Evolutionary conservation across 2,113 vertebrate species (phyloP).

Genomic region (Octodon degus): DNA sequence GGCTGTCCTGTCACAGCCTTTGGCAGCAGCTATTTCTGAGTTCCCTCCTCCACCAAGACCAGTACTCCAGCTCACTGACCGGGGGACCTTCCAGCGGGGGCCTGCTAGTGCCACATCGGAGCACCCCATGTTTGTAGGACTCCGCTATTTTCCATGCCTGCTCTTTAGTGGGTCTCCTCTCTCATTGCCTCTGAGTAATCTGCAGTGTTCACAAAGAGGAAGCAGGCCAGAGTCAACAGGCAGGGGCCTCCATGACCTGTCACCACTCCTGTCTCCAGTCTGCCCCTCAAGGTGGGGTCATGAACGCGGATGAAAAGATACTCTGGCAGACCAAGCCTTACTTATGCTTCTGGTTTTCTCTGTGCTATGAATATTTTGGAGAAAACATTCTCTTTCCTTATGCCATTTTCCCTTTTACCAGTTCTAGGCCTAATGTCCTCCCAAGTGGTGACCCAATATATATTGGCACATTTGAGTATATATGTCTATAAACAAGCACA

Average conservation of each 20-base stretch:
- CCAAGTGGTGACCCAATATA: background rate
- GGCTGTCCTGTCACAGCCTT: background rate
- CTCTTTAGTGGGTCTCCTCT: slow-evolving; percentile 69
- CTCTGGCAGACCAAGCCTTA: background rate
- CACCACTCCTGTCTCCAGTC: background rate
- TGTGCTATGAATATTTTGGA: background rate
- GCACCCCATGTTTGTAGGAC: background rate
- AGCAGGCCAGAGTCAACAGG: background rate
- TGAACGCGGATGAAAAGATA: background rate
- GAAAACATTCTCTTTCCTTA: background rate
- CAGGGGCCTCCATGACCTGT: background rate
- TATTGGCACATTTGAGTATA: background rate
- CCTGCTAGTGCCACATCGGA: slow-evolving; percentile 56
- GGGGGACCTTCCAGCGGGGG: fast-evolving
- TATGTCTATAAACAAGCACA: background rate
- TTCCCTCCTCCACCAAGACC: background rate
- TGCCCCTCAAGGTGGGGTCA: background rate
- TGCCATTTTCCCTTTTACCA: background rate
- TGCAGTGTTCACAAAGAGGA: slow-evolving; percentile 58
- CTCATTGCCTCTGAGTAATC: slow-evolving; percentile 70
- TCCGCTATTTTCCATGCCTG: background rate
- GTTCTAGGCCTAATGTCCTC: background rate
- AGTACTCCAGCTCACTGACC: background rate
- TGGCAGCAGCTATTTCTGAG: background rate
- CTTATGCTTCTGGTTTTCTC: background rate